Evolutionary conservation across 2,888 invertebrate genomes (phyloP), one percentile per base, ranked within the genome.

Genomic region (Chouioia cunea): DNA sequence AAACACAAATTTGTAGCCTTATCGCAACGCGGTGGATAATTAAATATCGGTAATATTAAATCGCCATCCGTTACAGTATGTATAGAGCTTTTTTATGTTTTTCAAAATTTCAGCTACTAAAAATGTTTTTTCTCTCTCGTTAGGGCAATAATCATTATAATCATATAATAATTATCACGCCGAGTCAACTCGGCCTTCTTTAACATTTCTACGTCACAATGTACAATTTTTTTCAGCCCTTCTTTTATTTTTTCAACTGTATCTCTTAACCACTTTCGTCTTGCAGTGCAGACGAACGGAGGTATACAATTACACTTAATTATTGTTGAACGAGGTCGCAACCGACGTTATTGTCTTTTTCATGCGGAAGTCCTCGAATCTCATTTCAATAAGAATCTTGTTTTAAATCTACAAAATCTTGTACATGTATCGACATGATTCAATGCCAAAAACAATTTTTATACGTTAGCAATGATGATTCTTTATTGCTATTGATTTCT

Each of bases 301-400:
- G 69, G 66, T 70, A 65, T 66, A 72, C 66, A 69, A 71, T 74
- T 74, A 74, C 67, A 72, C 67, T 72, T 72, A 72, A 65, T 74
- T 74, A 74, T 72, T 71, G 65, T 74, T 74, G 74, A 72, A 72
- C 72, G 63, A 74, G 69, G 74, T 74, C 71, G 71, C 71, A 69
- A 72, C 64, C 72, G 68, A 72, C 71, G 67, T 74, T 74, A 74
- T 74, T 74, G 74, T 74, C 74, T 62, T 71, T 74, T 62, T 74
- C 50, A 70, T 58, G 69, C 72, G 70, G 71, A 74, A 70, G 74
- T 72, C 74, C 72, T 72, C 72, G 57, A 66, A 59, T 67, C 57
- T 56, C 64, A 56, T 53, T 66, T 64, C 12, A 36, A 36, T 12
- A 36, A 36, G 36, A 36, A 36, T 36, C 50, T 50, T 20, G n/a